Evolutionary conservation across 1,140 invertebrate species (phyloP).

Genomic region (Tetramorium simillimum): DNA sequence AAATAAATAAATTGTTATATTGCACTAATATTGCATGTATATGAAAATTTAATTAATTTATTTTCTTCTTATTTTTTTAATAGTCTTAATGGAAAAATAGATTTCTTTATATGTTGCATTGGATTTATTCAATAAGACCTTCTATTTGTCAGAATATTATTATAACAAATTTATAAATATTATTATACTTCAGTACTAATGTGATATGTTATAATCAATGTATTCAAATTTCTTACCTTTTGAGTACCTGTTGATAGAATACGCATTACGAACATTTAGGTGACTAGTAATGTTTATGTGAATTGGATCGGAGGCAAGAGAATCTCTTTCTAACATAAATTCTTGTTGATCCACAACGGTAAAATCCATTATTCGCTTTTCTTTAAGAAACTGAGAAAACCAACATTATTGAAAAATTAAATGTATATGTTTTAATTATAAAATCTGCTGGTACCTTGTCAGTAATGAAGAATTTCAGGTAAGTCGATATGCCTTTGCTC

Average conservation of each 20-base stretch:
- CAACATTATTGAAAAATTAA: neutral
- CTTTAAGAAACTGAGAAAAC: neutral
- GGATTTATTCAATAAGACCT: neutral
- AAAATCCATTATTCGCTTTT: conserved; percentile 11
- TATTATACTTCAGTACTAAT: neutral
- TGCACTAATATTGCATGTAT: no score
- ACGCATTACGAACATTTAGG: neutral
- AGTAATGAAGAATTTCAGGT: conserved; percentile 76
- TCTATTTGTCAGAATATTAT: neutral
- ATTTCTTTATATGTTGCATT: no score
- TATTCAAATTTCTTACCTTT: conserved; percentile 31
- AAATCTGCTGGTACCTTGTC: conserved; percentile 35
- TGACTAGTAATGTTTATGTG: conserved; percentile 16
- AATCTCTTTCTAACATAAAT: neutral
- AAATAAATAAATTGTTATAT: no score
- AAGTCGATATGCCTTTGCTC: conserved; percentile 85
- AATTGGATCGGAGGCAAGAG: neutral
- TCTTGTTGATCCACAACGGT: neutral
- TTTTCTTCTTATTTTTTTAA: no score
- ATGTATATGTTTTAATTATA: neutral
- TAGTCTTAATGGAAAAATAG: no score
- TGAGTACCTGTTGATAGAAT: neutral
- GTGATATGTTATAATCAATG: neutral
- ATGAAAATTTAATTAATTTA: no score
- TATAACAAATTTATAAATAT: neutral